Base-by-base conservation (phyloP, 2,888 invertebrate genomes). In the Athalia rosae region DNA sequence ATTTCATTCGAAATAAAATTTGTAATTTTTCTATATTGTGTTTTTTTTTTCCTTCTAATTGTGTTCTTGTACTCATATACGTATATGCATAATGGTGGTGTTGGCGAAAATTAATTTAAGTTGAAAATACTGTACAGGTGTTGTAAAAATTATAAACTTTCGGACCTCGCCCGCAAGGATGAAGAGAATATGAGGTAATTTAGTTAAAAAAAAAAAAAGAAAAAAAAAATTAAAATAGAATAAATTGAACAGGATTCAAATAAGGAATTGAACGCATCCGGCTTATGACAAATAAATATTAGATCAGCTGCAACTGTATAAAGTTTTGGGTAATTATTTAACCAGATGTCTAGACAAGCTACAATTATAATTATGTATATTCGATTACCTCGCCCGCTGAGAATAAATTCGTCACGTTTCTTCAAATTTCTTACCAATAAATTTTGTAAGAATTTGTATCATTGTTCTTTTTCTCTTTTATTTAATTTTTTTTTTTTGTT, bases 371-470 rank as follows among this genome's bases (percentile, higher is more conserved):
- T 66, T 88, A 76, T 77, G 85, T 88, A 87, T 84, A 86, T 87
- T 87, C 86, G 84, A 82, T 85, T 80, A 87, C 87, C 89, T 89
- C 89, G 87, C 87, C 89, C 89, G 86, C 89, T 86, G 86, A 89
- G 86, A 83, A 80, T 84, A 86, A 82, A 85, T 83, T 85, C 82
- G 83, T 73, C 81, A 80, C 79, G 74, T 78, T 80, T 77, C 71
- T 48, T 47, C n/a, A 7, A 5, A 69, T 59, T 47, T 62, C 53
- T 78, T 69, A 63, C 76, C 73, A 80, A 81, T 80, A 79, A 80
- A 81, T 77, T 69, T 41, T 13, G 41, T 63, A 62, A 77, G 67
- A 62, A 15, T 77, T 59, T 74, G 77, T 56, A 78, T 79, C 59
- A 77, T 73, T 47, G 50, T 8, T 61, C 15, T 43, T 43, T 41